These are phyloP conservation scores for Halcyon senegalensis DNA, from an alignment of 2,113 vertebrate genomes.

Conservation along the genomic window DNA sequence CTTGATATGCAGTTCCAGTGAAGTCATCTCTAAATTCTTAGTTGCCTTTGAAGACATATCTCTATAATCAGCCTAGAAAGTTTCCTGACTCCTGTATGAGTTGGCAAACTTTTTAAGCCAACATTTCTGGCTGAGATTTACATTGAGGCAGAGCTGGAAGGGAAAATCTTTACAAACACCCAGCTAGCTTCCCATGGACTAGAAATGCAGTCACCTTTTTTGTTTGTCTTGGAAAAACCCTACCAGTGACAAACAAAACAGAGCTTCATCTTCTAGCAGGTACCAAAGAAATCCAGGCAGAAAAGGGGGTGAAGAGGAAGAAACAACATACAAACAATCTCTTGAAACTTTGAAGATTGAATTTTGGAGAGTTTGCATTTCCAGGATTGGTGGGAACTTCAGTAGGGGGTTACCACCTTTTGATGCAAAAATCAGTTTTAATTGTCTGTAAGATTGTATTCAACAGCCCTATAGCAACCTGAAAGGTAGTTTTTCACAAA, in stretches of 20 bases:
- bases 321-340: not conserved
- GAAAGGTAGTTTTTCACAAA: not conserved
- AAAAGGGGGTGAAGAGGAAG: not conserved
- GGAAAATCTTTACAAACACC: not conserved
- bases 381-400: not conserved
- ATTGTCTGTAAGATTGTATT: not conserved
- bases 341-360: not conserved
- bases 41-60: not conserved
- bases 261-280: not conserved
- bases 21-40: not conserved
- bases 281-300: not conserved
- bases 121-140: not conserved
- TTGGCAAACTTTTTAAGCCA: not conserved
- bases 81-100: not conserved
- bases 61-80: not conserved
- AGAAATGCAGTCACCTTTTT: not conserved
- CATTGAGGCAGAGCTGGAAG: not conserved
- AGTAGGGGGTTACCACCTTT: not conserved
- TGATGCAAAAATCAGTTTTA: not conserved
- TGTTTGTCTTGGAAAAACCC: not conserved
- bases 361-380: not conserved
- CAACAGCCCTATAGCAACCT: not conserved
- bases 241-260: not conserved
- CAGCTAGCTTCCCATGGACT: not conserved
- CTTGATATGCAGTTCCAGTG: conserved; percentile 14